Percentiles rank a stretch among this genome's conserved stretches.
These are phyloP conservation scores for Balaeniceps rex DNA, from an alignment of 2,113 vertebrate genomes.

Conservation along the genomic window DNA sequence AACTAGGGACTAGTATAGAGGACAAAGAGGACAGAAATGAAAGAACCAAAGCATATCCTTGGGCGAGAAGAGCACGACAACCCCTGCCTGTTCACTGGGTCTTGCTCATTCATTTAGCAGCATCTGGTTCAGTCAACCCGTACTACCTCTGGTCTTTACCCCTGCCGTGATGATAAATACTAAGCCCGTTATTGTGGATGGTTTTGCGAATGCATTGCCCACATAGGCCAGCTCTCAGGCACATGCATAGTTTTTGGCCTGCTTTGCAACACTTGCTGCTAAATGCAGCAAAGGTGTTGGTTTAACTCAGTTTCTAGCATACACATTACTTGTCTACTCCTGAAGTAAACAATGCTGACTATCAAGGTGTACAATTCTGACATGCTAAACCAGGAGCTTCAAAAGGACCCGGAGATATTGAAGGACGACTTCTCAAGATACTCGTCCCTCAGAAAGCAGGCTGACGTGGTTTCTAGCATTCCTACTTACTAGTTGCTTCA, in stretches of 20 bases:
- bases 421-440: background rate
- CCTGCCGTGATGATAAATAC: background rate
- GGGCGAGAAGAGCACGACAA: background rate
- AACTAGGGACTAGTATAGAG: background rate
- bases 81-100: background rate
- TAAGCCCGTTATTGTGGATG: background rate
- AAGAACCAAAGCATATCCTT: background rate
- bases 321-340: background rate
- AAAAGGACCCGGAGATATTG: background rate
- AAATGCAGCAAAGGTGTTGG: background rate
- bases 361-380: background rate
- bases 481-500: background rate
- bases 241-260: background rate
- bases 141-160: background rate
- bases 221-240: background rate
- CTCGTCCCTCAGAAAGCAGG: background rate
- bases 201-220: background rate
- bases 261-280: background rate
- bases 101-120: background rate
- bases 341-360: background rate
- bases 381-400: background rate
- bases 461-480: background rate
- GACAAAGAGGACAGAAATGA: background rate
- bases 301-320: background rate
- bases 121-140: background rate